Conservation (phyloP, 2,797 vertebrate species). For the Ceryle rudis region DNA sequence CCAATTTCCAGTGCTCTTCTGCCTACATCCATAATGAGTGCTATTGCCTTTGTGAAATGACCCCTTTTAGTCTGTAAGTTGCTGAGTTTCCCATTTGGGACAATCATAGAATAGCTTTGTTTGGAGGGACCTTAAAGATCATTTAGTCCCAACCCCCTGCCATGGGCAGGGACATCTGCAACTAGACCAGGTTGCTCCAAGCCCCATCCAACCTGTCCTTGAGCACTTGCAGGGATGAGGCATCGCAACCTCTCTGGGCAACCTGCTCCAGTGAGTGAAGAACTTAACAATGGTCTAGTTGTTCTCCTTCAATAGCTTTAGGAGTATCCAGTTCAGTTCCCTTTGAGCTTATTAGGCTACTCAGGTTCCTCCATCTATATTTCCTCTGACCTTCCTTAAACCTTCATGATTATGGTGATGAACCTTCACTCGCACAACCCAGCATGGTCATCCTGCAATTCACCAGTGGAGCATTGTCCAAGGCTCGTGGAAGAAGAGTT, state of each 20-base stretch:
- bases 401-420: neutral
- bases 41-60: neutral
- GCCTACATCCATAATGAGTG: neutral
- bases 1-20: rapidly evolving
- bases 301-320: neutral
- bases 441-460: neutral
- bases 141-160: too few species aligned
- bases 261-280: too few species aligned
- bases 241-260: too few species aligned
- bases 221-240: too few species aligned
- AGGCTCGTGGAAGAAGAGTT: neutral
- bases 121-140: too few species aligned
- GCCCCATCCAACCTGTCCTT: too few species aligned
- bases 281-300: neutral
- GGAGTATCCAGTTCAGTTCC: neutral
- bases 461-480: neutral
- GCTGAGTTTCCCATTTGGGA: neutral
- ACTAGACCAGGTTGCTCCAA: too few species aligned
- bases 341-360: neutral
- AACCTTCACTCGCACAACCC: neutral
- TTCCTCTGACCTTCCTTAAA: neutral
- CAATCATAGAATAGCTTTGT: too few species aligned
- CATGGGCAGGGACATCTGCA: too few species aligned
- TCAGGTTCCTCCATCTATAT: neutral
- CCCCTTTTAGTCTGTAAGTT: rapidly evolving